Evolutionary conservation across 2,113 vertebrate genomes (phyloP).

Genomic region (Cinclus cinclus): DNA sequence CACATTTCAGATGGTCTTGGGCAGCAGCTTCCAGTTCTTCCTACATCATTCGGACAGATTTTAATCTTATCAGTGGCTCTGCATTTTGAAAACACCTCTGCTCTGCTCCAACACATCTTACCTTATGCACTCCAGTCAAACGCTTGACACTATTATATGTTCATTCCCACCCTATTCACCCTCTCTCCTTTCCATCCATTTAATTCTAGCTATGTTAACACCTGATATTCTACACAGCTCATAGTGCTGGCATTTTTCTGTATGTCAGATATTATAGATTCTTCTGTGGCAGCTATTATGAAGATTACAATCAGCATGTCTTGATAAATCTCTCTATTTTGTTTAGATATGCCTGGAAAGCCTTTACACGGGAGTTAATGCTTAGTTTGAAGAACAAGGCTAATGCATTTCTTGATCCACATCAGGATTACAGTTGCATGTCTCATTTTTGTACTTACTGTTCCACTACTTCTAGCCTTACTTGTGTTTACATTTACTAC

Average conservation of each 20-base stretch:
- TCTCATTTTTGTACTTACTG: neutral
- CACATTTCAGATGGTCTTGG: neutral
- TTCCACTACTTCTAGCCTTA: neutral
- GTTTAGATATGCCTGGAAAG: neutral
- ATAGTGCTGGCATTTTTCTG: neutral
- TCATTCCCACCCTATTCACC: neutral
- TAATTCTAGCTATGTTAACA: neutral
- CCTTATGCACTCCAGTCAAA: neutral
- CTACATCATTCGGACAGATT: neutral
- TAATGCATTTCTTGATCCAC: neutral
- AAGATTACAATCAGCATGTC: neutral
- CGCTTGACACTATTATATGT: fast-evolving
- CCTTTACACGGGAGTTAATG: neutral
- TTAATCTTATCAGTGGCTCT: neutral
- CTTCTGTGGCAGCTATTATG: neutral
- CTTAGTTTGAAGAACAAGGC: neutral
- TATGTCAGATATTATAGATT: neutral
- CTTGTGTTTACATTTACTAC: neutral
- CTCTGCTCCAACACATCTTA: neutral
- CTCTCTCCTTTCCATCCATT: neutral
- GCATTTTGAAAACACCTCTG: neutral
- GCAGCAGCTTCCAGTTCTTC: neutral
- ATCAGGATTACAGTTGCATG: neutral
- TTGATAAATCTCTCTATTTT: neutral
- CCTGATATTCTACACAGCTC: neutral